Conservation (phyloP, 2,888 invertebrate genomes). For the Pheosia tremula region DNA sequence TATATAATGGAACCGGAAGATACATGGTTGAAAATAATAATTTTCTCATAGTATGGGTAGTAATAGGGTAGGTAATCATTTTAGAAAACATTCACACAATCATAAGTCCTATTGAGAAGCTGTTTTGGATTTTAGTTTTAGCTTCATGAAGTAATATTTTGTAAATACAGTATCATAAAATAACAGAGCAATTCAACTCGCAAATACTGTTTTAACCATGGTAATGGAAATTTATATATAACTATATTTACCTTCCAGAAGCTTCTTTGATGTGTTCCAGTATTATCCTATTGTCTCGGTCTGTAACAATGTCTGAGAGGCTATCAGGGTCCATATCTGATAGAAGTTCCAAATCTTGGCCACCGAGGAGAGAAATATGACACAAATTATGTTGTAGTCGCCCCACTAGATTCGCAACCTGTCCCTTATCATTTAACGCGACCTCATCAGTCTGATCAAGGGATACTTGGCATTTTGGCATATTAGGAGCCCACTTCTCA, state of each 20-base stretch:
- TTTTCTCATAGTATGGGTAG: too few relatives aligned
- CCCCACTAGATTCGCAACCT: conserved; percentile 90
- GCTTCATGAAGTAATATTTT: too few relatives aligned
- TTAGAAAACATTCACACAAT: too few relatives aligned
- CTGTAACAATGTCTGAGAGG: conserved; percentile 91
- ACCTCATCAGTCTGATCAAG: conserved; percentile 85
- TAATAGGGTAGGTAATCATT: too few relatives aligned
- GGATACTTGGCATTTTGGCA: conserved; percentile 86
- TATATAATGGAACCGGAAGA: too few relatives aligned
- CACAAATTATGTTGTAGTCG: conserved; percentile 92
- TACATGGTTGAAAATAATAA: too few relatives aligned
- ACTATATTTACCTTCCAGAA: conserved; percentile 88
- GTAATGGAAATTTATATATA: too few relatives aligned
- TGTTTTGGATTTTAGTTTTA: too few relatives aligned
- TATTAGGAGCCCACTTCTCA: conserved; percentile 89
- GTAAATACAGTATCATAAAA: too few relatives aligned
- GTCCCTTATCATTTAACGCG: conserved; percentile 78
- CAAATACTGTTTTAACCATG: too few relatives aligned
- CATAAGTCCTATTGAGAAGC: too few relatives aligned
- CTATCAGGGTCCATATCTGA: conserved; percentile 96
- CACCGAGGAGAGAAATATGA: conserved; percentile 93
- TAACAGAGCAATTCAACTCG: too few relatives aligned
- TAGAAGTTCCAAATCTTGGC: conserved; percentile 92
- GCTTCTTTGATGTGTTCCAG: conserved; percentile 93
- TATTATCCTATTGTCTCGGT: conserved; percentile 89